Conservation (phyloP, 2,113 vertebrate genomes). For the Alces alces region DNA sequence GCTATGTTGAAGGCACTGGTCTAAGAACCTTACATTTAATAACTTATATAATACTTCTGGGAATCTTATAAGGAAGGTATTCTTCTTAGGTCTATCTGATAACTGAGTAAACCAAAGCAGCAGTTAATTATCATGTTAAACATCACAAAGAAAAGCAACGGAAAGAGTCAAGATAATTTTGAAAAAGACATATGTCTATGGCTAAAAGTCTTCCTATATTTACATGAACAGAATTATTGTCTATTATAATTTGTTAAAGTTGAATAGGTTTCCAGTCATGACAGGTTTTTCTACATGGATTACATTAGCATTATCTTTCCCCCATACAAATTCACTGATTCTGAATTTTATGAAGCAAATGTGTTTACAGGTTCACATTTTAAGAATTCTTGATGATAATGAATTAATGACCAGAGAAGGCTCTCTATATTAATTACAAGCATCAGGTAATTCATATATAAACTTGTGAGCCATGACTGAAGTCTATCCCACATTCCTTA, state of each 20-base stretch:
- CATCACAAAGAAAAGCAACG: constrained; percentile 31
- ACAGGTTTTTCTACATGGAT: constrained; percentile 1
- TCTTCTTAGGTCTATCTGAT: background rate
- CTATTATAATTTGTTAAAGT: constrained; percentile 10
- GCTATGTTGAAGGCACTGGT: constrained; percentile 45
- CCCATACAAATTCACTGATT: constrained; percentile 13
- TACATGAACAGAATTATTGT: background rate
- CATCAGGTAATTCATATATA: constrained; percentile 49
- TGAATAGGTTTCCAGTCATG: background rate
- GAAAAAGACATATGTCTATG: background rate
- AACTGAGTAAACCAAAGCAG: constrained; percentile 34
- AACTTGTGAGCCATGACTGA: constrained; percentile 60
- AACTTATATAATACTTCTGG: background rate
- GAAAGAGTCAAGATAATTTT: background rate
- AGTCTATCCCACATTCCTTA: constrained; percentile 60
- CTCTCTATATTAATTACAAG: background rate
- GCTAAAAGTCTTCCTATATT: constrained; percentile 4
- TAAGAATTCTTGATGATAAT: constrained; percentile 7
- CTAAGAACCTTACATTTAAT: constrained; percentile 41
- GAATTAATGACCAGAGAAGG: background rate
- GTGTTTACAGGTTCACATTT: constrained; percentile 1
- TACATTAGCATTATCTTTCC: constrained; percentile 1
- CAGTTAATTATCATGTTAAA: background rate
- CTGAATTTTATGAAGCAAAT: constrained; percentile 12
- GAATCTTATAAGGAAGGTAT: background rate